These are phyloP conservation scores for Macrochelys suwanniensis DNA, from an alignment of 2,797 vertebrate genomes.

Conservation along the genomic window DNA sequence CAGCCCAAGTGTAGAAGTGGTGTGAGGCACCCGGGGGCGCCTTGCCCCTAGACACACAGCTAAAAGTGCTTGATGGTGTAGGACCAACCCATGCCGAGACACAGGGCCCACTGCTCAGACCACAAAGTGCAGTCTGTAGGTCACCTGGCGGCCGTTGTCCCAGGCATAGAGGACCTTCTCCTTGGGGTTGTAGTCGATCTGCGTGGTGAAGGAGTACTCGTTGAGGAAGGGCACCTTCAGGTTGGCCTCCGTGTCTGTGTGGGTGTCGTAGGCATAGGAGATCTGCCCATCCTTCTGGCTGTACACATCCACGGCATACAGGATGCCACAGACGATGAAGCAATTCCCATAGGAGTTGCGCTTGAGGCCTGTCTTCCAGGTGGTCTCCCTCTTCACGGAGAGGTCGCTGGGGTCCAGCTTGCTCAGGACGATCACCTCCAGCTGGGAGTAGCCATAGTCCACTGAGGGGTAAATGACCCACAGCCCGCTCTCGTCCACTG, in stretches of 20 bases:
- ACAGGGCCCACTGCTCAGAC: conserved; percentile 77
- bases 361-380: conserved; percentile 93
- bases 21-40: not conserved
- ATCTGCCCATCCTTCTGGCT: conserved; percentile 93
- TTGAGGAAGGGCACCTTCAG: conserved; percentile 93
- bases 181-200: conserved; percentile 98
- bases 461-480: conserved; percentile 96
- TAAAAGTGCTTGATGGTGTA: conserved; percentile 77
- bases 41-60: accelerated
- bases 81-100: conserved; percentile 68
- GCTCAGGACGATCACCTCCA: conserved; percentile 94
- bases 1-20: not conserved
- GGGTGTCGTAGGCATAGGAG: conserved; percentile 95
- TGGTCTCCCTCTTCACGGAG: conserved; percentile 92
- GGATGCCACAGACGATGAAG: conserved; percentile 96
- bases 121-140: conserved; percentile 91
- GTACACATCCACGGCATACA: conserved; percentile 94
- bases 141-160: conserved; percentile 98
- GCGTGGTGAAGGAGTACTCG: conserved; percentile 92
- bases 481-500: conserved; percentile 95
- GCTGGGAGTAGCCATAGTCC: conserved; percentile 91
- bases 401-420: conserved; percentile 94
- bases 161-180: conserved; percentile 95
- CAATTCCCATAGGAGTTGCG: conserved; percentile 95
- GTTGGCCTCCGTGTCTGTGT: conserved; percentile 91